Percentiles rank a stretch among this genome's conserved stretches.
phyloP scores from a whole-genome alignment of 2,113 vertebrate genomes.

The Passerina amoena region DNA sequence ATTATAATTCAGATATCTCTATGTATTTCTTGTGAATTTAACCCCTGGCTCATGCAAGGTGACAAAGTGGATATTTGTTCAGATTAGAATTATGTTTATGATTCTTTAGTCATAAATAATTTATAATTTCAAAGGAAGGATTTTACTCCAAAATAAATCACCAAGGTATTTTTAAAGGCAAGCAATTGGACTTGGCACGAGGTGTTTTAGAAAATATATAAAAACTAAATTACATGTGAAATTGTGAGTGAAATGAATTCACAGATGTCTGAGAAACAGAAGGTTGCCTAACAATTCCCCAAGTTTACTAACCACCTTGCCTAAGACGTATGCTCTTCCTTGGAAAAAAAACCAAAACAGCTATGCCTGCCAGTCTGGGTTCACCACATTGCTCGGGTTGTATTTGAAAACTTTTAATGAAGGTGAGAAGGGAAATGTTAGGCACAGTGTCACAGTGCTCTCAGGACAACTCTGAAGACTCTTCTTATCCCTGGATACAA shows the following conservation, averaged over 20 bases:
- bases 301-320: background rate
- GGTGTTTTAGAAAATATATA: background rate
- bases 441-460: background rate
- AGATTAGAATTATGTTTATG: slow-evolving; percentile 8
- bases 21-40: background rate
- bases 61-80: slow-evolving; percentile 4
- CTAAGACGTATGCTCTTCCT: background rate
- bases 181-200: background rate
- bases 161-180: background rate
- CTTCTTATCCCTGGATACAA: background rate
- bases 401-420: background rate
- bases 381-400: background rate
- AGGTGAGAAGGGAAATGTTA: background rate
- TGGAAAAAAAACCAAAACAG: fast-evolving
- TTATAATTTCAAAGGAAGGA: background rate
- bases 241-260: background rate
- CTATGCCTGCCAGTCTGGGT: background rate
- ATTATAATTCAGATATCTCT: background rate
- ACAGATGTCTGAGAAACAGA: background rate
- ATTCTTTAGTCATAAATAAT: background rate
- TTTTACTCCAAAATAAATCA: slow-evolving; percentile 4
- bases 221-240: slow-evolving; percentile 9
- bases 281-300: background rate
- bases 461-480: background rate
- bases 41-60: background rate